phyloP scores from a whole-genome alignment of 2,797 vertebrate species.

The Naso thynnoides region DNA sequence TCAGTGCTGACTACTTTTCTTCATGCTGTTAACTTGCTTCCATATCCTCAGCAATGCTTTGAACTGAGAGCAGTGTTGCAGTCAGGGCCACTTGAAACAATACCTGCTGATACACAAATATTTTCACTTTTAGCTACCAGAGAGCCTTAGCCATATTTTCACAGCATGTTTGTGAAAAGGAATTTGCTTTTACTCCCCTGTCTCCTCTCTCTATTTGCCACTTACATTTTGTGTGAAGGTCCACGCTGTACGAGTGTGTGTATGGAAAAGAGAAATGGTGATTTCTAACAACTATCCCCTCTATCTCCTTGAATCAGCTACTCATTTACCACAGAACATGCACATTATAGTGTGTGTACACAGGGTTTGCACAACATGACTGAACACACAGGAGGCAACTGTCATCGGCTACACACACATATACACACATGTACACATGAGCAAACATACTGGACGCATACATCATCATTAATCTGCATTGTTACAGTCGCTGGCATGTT shows the following conservation, averaged over 20 bases:
- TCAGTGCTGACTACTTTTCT: background rate
- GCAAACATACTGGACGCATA: constrained; percentile 58
- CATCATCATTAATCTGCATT: constrained; percentile 68
- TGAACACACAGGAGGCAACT: constrained; percentile 29
- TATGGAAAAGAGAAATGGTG: background rate
- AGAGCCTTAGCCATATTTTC: constrained; percentile 8
- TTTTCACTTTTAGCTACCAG: constrained; percentile 20
- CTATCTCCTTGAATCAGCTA: constrained; percentile 43
- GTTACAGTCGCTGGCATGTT: constrained; percentile 58
- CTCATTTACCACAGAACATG: constrained; percentile 57
- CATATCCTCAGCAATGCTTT: background rate
- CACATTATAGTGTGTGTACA: constrained; percentile 25
- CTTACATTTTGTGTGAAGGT: background rate
- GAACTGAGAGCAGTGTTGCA: background rate
- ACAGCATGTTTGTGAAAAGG: constrained; percentile 1
- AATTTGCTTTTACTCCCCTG: background rate
- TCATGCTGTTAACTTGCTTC: background rate
- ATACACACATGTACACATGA: constrained; percentile 21
- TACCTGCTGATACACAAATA: constrained; percentile 10
- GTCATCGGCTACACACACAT: constrained; percentile 42
- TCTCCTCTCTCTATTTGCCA: background rate
- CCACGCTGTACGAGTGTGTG: background rate
- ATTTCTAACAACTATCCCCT: constrained; percentile 35
- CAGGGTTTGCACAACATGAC: constrained; percentile 23
- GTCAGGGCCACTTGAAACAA: constrained; percentile 15